Evolutionary conservation across 1,140 invertebrate species (phyloP).

Genomic region (Penaeus vannamei): DNA sequence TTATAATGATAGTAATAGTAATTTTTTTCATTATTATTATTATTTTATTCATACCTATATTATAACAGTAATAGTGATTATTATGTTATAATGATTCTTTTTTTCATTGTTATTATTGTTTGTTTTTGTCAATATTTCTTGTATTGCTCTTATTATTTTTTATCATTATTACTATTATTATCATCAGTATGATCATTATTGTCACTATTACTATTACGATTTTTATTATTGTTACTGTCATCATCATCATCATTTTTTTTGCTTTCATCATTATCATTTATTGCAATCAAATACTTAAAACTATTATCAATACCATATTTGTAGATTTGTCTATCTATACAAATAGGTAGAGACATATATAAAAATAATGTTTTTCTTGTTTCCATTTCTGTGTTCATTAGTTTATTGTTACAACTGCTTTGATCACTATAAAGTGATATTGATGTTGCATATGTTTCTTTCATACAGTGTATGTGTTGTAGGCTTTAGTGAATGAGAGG

Average conservation of each 20-base stretch:
- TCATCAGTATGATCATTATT: background rate
- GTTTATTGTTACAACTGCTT: no score
- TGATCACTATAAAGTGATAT: no score
- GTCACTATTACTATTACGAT: background rate
- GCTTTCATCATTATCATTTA: conserved; percentile 16
- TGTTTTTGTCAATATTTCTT: background rate
- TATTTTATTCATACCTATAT: no score
- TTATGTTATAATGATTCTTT: no score
- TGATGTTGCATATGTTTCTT: no score
- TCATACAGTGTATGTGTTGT: no score
- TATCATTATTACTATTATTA: conserved; percentile 25
- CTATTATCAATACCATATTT: background rate
- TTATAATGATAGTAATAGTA: no score
- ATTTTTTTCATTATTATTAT: no score
- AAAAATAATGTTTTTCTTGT: background rate
- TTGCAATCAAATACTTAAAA: background rate
- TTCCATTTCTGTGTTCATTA: background rate
- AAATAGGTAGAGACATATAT: conserved; percentile 14
- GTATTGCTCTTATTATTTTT: background rate
- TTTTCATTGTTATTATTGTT: no score
- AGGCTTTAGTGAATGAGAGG: no score
- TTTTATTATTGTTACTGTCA: background rate
- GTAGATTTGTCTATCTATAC: background rate
- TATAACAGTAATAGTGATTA: no score
- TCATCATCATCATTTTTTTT: no score